Evolutionary conservation across 2,797 vertebrate species (phyloP).

Genomic region (Coracias cyanogaster): DNA sequence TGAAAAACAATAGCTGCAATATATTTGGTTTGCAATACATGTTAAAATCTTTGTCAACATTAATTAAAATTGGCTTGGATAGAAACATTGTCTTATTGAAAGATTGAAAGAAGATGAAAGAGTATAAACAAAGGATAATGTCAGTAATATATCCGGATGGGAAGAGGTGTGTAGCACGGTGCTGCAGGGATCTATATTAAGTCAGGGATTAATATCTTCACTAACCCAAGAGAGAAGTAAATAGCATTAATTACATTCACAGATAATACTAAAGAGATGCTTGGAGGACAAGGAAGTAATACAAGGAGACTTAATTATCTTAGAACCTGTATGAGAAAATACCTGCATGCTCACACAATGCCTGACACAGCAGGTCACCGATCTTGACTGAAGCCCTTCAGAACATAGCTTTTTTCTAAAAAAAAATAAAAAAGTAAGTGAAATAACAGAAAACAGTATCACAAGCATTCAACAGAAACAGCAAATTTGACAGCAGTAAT

Average conservation of each 20-base stretch:
- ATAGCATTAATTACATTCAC: slow-evolving; percentile 64
- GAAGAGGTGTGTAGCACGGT: neutral
- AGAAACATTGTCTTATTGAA: slow-evolving; percentile 40
- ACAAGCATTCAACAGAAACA: neutral
- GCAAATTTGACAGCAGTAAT: neutral
- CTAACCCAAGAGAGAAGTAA: slow-evolving; percentile 58
- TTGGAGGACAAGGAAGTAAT: slow-evolving; percentile 32
- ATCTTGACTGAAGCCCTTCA: neutral
- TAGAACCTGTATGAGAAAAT: neutral
- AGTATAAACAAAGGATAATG: slow-evolving; percentile 67
- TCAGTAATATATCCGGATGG: slow-evolving; percentile 52
- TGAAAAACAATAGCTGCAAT: slow-evolving; percentile 34
- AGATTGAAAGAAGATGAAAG: slow-evolving; percentile 47
- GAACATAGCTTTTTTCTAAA: neutral
- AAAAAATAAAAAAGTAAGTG: neutral
- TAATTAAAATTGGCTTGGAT: slow-evolving; percentile 50
- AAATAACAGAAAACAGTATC: neutral
- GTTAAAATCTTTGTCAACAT: slow-evolving; percentile 65
- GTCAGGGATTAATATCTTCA: slow-evolving; percentile 64
- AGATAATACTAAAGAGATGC: slow-evolving; percentile 56
- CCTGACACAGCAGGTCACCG: neutral
- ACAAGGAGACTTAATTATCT: slow-evolving; percentile 35
- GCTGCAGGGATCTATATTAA: slow-evolving; percentile 59
- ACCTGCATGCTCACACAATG: neutral
- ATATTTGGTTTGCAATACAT: slow-evolving; percentile 33